Evolutionary conservation across 2,113 vertebrate species (phyloP).

Genomic region (Channa maculata): DNA sequence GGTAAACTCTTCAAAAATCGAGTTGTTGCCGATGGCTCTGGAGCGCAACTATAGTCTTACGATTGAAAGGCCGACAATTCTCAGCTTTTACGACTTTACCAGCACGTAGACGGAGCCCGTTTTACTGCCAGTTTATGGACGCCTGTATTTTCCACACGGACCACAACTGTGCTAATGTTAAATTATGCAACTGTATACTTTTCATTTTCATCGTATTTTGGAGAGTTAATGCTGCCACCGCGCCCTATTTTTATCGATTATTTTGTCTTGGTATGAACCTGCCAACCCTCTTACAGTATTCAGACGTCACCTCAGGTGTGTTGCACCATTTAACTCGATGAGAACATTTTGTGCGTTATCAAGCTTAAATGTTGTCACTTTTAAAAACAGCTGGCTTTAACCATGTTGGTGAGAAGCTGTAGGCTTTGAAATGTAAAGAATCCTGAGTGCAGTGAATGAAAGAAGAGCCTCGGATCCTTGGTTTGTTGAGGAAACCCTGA

Average conservation of each 20-base stretch:
- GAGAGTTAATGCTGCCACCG: background rate
- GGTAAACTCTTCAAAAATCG: rapidly evolving
- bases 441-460: background rate
- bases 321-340: constrained; percentile 14
- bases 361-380: background rate
- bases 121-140: constrained; percentile 8
- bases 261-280: constrained; percentile 39
- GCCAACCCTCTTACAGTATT: background rate
- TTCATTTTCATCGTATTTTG: too few relatives aligned
- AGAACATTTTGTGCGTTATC: background rate
- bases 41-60: background rate
- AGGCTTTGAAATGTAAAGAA: too few relatives aligned
- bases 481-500: background rate
- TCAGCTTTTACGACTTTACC: background rate
- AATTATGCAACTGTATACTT: rapidly evolving
- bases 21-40: rapidly evolving
- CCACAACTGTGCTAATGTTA: background rate
- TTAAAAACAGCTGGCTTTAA: too few relatives aligned
- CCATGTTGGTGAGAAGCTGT: background rate
- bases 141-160: background rate
- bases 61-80: constrained; percentile 21
- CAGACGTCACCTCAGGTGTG: constrained; percentile 13
- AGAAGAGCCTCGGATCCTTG: background rate
- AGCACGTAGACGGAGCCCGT: constrained; percentile 40
- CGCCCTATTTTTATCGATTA: constrained; percentile 55